Evolutionary conservation across 2,888 invertebrate species (phyloP), one percentile per base, ranked within the genome.

Genomic region (Harpalus rufipes): DNA sequence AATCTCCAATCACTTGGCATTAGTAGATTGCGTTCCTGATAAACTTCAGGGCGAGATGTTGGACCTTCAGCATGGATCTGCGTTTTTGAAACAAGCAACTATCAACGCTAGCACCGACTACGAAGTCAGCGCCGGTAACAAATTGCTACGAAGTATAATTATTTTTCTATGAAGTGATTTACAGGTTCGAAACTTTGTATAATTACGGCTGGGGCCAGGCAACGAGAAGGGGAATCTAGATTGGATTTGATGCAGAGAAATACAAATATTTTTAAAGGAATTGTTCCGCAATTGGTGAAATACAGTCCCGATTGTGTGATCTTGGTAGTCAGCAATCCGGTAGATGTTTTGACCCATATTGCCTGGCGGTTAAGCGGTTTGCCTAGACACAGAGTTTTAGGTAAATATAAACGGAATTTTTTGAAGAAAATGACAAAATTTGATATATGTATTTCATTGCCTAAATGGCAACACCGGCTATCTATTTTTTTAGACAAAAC

Each of bases 321-420:
- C 39, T 89, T 98, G 86, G 95, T 98, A 89, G 97, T 98, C 6
- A 96, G 97, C 87, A 98, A 98, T 91, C 98, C 98, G 0, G 97
- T 97, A 39, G 98, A 98, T 90, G 95, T 98, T 86, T 92, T 98
- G 89, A 97, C 98, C 0, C 98, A 97, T 90, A 97, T 98, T 10
- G 95, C 98, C n/a, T 98, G 98, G 98, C 97, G 97, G 91, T 90
- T 98, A 83, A 97, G 97, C 86, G 97, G 97, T 7, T 92, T 98
- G 87, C 97, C 98, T 7, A 95, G 95, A 90, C 94, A 97, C 89
- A 94, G 95, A 25, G 96, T 97, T 79, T 95, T 97, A 89, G 97
- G 97, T 21, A 96, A 96, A 59, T 59, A 59, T 16, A 0, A 16
- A 16, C 32, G 32, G 32, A 21, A 21, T 1, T 21, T 21, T 21